Evolutionary conservation across 1,140 invertebrate species (phyloP).

Genomic region (Homalodisca vitripennis): DNA sequence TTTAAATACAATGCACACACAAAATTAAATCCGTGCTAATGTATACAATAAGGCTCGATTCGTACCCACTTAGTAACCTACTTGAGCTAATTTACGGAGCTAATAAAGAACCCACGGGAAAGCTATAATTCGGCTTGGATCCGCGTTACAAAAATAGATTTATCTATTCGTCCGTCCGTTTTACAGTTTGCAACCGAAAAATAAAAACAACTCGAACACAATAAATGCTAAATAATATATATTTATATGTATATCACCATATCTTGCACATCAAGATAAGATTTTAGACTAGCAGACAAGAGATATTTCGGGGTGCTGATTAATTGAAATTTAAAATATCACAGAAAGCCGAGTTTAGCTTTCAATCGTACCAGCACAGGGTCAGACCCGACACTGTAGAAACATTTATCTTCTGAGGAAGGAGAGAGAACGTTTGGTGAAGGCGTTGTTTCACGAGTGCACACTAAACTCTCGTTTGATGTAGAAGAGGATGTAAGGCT

Average conservation of each 20-base stretch:
- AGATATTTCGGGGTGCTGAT: not conserved
- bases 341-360: constrained; percentile 12
- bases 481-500: constrained; percentile 87
- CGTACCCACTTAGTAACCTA: no score
- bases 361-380: constrained; percentile 9
- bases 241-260: no score
- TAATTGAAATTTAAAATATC: constrained; percentile 1
- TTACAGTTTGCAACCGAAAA: not conserved
- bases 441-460: constrained; percentile 9
- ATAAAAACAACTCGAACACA: not conserved
- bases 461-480: constrained; percentile 62
- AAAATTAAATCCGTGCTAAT: no score
- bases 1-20: no score
- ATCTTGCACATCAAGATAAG: constrained; percentile 19
- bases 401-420: constrained; percentile 32
- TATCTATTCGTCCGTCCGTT: not conserved
- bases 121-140: constrained; percentile 15
- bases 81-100: no score
- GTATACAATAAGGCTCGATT: no score
- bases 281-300: constrained; percentile 18
- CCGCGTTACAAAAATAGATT: not conserved
- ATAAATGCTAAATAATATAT: constrained; percentile 24
- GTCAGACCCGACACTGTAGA: not conserved
- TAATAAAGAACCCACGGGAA: constrained; percentile 1
- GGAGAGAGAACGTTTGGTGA: not conserved